Percentiles rank a stretch among this genome's conserved stretches.
These are phyloP conservation scores for Caenorhabditis tropicalis DNA, from an alignment of 1,140 invertebrate genomes.

Conservation along the genomic window DNA sequence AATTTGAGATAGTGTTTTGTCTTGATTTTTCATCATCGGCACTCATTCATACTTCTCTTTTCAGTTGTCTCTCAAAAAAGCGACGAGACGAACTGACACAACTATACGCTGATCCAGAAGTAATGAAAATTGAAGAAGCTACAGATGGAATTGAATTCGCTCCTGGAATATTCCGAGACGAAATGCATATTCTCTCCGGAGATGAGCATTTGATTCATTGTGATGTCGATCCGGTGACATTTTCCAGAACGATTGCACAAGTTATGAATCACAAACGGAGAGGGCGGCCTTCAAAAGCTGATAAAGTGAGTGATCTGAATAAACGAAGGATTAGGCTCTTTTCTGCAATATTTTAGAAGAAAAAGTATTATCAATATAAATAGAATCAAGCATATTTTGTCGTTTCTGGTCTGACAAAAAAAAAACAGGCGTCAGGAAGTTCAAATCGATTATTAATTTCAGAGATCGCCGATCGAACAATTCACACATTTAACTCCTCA, in stretches of 20 bases:
- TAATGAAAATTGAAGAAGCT: neutral
- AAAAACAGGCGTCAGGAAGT: too few relatives aligned
- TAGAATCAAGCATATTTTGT: too few relatives aligned
- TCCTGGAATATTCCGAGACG: neutral
- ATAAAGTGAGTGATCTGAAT: neutral
- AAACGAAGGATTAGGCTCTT: neutral
- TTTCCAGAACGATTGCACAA: neutral
- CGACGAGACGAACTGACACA: slow-evolving; percentile 8
- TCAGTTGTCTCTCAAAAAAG: neutral
- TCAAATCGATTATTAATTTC: neutral
- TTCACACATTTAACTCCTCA: neutral
- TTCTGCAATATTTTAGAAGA: neutral
- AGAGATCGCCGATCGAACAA: neutral
- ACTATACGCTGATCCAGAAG: neutral
- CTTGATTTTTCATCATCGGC: too few relatives aligned
- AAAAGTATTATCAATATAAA: too few relatives aligned
- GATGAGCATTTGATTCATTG: neutral
- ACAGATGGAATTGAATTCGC: neutral
- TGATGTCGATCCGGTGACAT: neutral
- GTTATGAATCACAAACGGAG: neutral
- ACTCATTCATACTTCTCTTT: neutral
- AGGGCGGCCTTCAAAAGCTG: neutral
- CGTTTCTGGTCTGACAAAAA: too few relatives aligned
- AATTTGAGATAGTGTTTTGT: neutral
- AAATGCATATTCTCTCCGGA: neutral